Evolutionary conservation across 2,113 vertebrate species (phyloP), one percentile per base, ranked within the genome.

Genomic region (Siphamia tubifer): DNA sequence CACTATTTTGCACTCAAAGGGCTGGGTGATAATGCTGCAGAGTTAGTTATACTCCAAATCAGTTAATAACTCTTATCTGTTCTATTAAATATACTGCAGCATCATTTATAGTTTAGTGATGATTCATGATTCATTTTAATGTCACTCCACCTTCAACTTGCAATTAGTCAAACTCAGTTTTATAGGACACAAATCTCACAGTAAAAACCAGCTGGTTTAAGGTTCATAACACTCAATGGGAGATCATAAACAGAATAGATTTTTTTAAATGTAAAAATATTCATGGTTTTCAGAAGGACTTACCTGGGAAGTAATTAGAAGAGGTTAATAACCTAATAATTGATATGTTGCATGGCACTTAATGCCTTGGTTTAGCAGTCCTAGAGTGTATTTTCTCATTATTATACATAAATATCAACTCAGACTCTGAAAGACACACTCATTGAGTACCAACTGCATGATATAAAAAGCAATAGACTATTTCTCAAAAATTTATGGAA

Each of bases 291-390:
- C 49, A 55, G 24, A 61, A 23, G 52, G 49, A 7, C 8, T 60
- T 25, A 23, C 19, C 11, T 2, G 72, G 24, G 45, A 31, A 75
- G 31, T 19, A 17, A 75, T 82, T 74, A 67, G 8, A 19, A 74
- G 39, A 67, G 27, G 32, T 64, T 77, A 76, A 78, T 65, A 42
- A 56, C n/a, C 42, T 25, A 42, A 63, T 51, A 42, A 61, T 45
- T 52, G 43, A 57, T 17, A 34, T 43, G 8, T n/a, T 45, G 51
- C 20, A 20, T 8, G 13, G 31, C 15, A 64, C 38, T 53, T 60
- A 77, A 69, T 12, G 7, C 4, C 13, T 13, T 51, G 57, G 38
- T 32, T 66, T 12, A 63, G 13, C 19, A 23, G 9, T 4, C 0
- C 2, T 19, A 57, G 0, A 36, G 8, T 8, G n/a, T n/a, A n/a